Conservation (phyloP, 1,140 invertebrate genomes). For the Camponotus floridanus region DNA sequence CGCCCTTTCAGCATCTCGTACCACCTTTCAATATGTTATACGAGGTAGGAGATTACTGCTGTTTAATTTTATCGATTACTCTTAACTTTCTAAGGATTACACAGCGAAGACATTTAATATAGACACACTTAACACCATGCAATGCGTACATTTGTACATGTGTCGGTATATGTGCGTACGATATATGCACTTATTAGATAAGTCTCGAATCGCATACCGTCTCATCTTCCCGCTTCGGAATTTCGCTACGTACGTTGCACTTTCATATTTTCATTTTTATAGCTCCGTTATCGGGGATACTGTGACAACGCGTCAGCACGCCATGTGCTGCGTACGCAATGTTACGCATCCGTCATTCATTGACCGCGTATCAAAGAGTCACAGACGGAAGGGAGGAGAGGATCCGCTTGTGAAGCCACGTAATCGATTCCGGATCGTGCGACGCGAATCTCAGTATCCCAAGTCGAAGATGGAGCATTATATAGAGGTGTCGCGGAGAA, state of each 20-base stretch:
- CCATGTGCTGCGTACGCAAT: background rate
- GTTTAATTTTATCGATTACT: constrained; percentile 62
- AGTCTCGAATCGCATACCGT: constrained; percentile 10
- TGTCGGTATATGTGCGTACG: constrained; percentile 61
- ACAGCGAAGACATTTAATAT: constrained; percentile 59
- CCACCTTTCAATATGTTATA: constrained; percentile 37
- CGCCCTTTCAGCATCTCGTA: background rate
- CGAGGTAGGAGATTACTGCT: constrained; percentile 63
- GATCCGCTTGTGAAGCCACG: background rate
- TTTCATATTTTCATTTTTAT: constrained; percentile 32
- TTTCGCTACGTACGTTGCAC: constrained; percentile 21
- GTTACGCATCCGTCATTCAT: background rate
- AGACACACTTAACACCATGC: constrained; percentile 59
- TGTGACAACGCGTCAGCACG: background rate
- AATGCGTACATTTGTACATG: constrained; percentile 58
- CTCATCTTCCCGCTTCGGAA: background rate
- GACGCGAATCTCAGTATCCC: constrained; percentile 3
- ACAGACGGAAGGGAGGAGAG: background rate
- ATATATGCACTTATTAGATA: constrained; percentile 45
- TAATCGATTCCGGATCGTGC: background rate
- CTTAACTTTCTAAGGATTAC: constrained; percentile 55
- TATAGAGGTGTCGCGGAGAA: background rate
- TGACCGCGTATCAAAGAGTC: constrained; percentile 25
- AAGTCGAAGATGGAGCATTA: background rate
- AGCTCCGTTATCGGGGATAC: background rate